phyloP scores from a whole-genome alignment of 2,888 invertebrate genomes.

The Polylopha cassiicola region DNA sequence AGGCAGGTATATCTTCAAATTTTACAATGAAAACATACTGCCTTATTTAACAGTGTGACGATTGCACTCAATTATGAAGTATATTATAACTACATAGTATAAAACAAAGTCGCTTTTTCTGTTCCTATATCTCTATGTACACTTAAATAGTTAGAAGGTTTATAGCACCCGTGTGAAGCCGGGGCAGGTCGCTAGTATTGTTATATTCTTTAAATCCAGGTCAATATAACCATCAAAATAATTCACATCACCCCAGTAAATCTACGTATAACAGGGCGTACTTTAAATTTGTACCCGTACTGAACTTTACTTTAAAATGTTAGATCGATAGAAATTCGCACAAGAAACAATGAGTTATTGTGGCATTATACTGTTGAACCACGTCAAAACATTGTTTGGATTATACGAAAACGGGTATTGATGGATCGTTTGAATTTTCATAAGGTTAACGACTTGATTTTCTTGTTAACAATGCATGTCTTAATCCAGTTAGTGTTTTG shows the following conservation, averaged over 20 bases:
- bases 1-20: too few relatives aligned
- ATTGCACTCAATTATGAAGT: too few relatives aligned
- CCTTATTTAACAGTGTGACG: too few relatives aligned
- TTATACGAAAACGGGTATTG: slow-evolving; percentile 23
- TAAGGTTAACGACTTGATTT: slow-evolving; percentile 14
- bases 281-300: slow-evolving; percentile 46
- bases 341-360: slow-evolving; percentile 51
- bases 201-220: neutral
- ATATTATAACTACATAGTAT: too few relatives aligned
- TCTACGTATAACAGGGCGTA: slow-evolving; percentile 42
- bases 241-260: slow-evolving; percentile 28
- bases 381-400: slow-evolving; percentile 28
- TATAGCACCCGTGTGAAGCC: too few relatives aligned
- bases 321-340: slow-evolving; percentile 40
- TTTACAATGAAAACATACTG: too few relatives aligned
- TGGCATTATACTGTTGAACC: slow-evolving; percentile 35
- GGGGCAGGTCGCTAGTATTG: neutral
- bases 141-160: too few relatives aligned
- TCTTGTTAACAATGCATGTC: slow-evolving; percentile 9
- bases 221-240: slow-evolving; percentile 12
- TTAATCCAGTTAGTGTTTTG: neutral
- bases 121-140: too few relatives aligned
- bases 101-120: too few relatives aligned
- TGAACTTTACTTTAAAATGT: slow-evolving; percentile 57
- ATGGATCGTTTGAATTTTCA: slow-evolving; percentile 4